phyloP scores from a whole-genome alignment of 2,888 invertebrate species.

The Alloplasta piceator region DNA sequence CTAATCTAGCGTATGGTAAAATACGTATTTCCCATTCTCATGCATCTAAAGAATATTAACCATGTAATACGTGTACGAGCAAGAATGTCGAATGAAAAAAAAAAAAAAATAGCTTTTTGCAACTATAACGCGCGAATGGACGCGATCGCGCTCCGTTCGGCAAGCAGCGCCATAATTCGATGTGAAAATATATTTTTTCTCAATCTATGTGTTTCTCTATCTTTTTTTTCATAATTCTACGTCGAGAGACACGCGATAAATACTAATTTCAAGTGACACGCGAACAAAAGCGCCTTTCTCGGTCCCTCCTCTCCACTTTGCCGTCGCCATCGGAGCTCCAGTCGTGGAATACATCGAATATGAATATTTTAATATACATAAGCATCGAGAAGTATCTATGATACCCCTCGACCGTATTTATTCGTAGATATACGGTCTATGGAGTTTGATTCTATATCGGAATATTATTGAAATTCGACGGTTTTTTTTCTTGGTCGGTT shows the following conservation, averaged over 20 bases:
- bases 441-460: constrained; percentile 29
- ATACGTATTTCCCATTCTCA: constrained; percentile 43
- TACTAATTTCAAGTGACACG: constrained; percentile 53
- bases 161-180: constrained; percentile 9
- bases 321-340: neutral
- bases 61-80: neutral
- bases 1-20: constrained; percentile 42
- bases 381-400: constrained; percentile 6
- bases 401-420: neutral
- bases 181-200: constrained; percentile 34
- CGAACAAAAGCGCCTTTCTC: constrained; percentile 31
- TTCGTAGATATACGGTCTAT: constrained; percentile 12
- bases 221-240: constrained; percentile 1
- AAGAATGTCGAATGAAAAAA: constrained; percentile 45
- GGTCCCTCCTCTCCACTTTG: neutral
- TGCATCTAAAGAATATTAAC: constrained; percentile 12
- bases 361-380: constrained; percentile 36
- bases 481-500: neutral
- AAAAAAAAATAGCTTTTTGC: constrained; percentile 39
- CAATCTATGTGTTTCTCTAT: neutral
- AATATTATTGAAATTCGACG: constrained; percentile 43
- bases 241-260: constrained; percentile 48
- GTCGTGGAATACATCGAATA: constrained; percentile 3
- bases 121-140: constrained; percentile 41
- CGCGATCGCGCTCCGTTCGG: neutral